Evolutionary conservation across 2,797 vertebrate species (phyloP), one percentile per base, ranked within the genome.

Genomic region (Octomys mimax): DNA sequence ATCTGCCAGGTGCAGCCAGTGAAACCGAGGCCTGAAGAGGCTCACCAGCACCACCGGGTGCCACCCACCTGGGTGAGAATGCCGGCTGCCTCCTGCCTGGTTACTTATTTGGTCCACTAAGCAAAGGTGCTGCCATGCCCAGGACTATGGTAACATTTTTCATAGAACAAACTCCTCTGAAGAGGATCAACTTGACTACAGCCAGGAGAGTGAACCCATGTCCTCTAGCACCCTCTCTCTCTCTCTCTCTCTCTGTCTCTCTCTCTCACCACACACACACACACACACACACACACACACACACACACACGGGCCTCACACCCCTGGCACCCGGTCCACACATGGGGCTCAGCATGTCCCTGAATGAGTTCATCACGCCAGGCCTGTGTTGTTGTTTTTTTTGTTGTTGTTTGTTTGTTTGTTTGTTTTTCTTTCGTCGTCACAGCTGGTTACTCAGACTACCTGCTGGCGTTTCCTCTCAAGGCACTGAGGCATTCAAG

Each of bases 51-150:
- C 59, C 3, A 7, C n/a, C 0, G 1, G 14, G 86, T 86, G 75
- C 75, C 61, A 10, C 59, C 14, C 8, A 57, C 71, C 36, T 78
- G 79, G 95, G 91, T 97, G 91, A 96, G 88, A 21, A 87, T 0
- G 18, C 88, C 0, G 9, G 36, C 89, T n/a, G n/a, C 73, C 87
- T 93, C 39, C 61, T 7, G 84, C 6, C 92, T 97, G 95, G 93
- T 96, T 79, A 83, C 88, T 94, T 95, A 87, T 82, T 94, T 96
- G 94, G 96, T 97, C 78, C 94, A 89, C 90, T 97, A 88, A 96
- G 95, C 95, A 96, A 97, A 97, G 93, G 93, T 16, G 85, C 90
- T 71, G 85, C 95, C 68, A 81, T 59, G 68, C 93, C 88, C 89
- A 1, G 10, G 46, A 64, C 86, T 57, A 3, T 19, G 14, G 66